Evolutionary conservation across 2,113 vertebrate species (phyloP).

Genomic region (Gorsachius goisagi): DNA sequence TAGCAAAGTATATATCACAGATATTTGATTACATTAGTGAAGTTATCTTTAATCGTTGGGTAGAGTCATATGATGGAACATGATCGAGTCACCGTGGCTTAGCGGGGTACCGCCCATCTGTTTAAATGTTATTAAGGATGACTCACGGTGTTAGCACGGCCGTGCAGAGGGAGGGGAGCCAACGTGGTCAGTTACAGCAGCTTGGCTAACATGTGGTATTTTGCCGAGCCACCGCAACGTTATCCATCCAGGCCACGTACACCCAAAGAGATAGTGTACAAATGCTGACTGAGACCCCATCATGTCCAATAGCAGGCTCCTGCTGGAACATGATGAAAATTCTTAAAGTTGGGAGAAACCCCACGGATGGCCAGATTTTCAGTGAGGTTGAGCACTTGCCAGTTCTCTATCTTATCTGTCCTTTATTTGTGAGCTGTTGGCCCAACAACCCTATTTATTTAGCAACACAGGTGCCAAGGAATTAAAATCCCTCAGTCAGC

Average conservation of each 20-base stretch:
- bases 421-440: conserved; percentile 11
- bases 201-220: neutral
- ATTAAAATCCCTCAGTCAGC: conserved; percentile 15
- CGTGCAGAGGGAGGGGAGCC: neutral
- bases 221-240: neutral
- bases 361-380: neutral
- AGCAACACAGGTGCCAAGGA: conserved; percentile 7
- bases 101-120: conserved; percentile 36
- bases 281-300: neutral
- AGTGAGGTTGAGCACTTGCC: neutral
- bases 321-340: neutral
- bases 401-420: neutral
- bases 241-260: neutral
- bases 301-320: neutral
- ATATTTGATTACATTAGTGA: neutral
- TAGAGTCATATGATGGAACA: conserved; percentile 22
- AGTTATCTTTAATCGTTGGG: conserved; percentile 20
- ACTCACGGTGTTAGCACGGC: neutral
- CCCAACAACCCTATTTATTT: conserved; percentile 2
- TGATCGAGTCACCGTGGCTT: conserved; percentile 10
- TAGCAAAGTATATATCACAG: neutral
- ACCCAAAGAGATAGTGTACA: neutral
- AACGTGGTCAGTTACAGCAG: neutral
- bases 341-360: neutral
- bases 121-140: conserved; percentile 29